Conservation (phyloP, 2,888 invertebrate genomes). For the Acleris emargana region DNA sequence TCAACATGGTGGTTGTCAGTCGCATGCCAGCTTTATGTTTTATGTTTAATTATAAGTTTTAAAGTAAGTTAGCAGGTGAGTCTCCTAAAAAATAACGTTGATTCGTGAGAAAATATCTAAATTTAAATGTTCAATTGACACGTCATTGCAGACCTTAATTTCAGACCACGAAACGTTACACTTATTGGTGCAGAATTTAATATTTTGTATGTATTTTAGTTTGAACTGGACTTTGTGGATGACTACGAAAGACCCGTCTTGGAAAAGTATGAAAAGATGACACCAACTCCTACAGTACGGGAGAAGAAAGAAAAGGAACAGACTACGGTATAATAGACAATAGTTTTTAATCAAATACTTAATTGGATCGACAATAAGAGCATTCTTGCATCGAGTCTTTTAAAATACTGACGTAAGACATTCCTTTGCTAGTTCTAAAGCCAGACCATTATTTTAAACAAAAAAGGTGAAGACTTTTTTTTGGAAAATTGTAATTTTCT, state of each 20-base stretch:
- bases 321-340: constrained; percentile 53
- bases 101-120: constrained; percentile 6
- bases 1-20: constrained; percentile 50
- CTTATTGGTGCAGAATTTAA: constrained; percentile 5
- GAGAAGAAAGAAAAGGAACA: constrained; percentile 77
- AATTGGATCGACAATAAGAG: no score
- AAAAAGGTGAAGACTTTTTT: no score
- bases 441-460: no score
- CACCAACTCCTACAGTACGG: constrained; percentile 71
- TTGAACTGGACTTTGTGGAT: constrained; percentile 81
- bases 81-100: background rate
- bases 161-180: background rate
- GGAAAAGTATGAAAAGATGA: constrained; percentile 87
- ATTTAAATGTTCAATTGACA: no score
- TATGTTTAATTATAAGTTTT: constrained; percentile 45
- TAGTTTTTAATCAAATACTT: no score
- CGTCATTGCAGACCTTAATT: no score
- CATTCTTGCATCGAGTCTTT: no score
- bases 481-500: no score
- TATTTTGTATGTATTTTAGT: constrained; percentile 53
- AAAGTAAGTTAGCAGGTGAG: constrained; percentile 17
- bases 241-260: constrained; percentile 90
- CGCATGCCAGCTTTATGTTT: constrained; percentile 67
- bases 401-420: no score
- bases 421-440: no score